These are phyloP conservation scores for Mionectes macconnelli DNA, from an alignment of 2,113 vertebrate species.

Conservation along the genomic window DNA sequence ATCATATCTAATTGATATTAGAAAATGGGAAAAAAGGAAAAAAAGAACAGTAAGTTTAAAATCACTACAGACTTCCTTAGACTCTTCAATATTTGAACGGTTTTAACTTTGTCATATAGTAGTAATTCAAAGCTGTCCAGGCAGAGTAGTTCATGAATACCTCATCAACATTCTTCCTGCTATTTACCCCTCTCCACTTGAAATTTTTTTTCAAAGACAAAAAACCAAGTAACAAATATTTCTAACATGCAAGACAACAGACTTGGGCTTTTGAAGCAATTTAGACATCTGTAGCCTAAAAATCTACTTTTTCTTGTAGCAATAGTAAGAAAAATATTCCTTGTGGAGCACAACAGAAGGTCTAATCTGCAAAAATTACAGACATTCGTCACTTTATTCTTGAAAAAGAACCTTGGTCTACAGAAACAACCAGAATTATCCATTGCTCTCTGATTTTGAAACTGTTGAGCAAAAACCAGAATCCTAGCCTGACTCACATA, in stretches of 20 bases:
- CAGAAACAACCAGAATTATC: background rate
- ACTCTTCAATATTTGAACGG: background rate
- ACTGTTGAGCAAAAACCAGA: background rate
- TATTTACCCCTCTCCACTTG: background rate
- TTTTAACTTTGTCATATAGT: background rate
- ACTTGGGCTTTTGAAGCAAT: background rate
- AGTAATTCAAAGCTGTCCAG: background rate
- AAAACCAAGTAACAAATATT: background rate
- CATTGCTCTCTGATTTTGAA: background rate
- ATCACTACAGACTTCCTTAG: background rate
- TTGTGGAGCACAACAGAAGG: background rate
- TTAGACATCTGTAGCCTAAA: background rate
- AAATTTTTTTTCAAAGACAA: background rate
- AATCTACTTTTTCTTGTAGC: background rate
- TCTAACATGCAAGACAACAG: background rate
- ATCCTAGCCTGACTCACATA: background rate
- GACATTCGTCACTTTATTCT: background rate
- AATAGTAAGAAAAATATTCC: background rate
- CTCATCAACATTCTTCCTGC: background rate
- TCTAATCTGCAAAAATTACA: background rate
- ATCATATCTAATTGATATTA: background rate
- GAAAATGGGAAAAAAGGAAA: background rate
- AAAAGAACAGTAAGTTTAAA: background rate
- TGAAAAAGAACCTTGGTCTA: background rate
- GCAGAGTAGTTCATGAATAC: background rate